Evolutionary conservation across 2,888 invertebrate species (phyloP).

Genomic region (Coleophora flavipennella): DNA sequence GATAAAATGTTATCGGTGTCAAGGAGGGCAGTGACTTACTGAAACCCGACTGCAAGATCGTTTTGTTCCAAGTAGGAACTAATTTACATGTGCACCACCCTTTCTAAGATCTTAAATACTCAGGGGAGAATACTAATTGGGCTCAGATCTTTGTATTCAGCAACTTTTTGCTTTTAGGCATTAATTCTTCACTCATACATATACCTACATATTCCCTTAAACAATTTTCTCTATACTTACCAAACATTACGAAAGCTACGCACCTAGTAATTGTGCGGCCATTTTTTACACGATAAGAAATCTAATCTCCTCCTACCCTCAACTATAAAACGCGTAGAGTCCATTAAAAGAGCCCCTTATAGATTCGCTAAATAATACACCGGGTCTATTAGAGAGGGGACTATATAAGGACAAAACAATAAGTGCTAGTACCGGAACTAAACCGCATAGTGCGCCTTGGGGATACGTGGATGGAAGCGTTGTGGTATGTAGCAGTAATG

Average conservation of each 20-base stretch:
- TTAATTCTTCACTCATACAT: no score
- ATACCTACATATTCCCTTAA: no score
- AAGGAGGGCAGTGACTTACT: no score
- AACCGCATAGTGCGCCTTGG: conserved; percentile 52
- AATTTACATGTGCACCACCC: no score
- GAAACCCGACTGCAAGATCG: no score
- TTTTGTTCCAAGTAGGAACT: no score
- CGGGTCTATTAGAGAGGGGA: conserved; percentile 48
- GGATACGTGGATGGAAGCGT: conserved; percentile 34
- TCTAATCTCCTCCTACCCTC: conserved; percentile 60
- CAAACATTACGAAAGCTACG: neutral
- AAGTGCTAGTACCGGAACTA: conserved; percentile 63
- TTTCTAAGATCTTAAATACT: no score
- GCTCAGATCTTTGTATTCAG: no score
- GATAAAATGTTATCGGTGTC: no score
- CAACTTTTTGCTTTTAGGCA: no score
- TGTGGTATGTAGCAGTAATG: conserved; percentile 28
- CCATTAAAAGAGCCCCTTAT: conserved; percentile 59
- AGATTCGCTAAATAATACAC: conserved; percentile 66
- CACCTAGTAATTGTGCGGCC: conserved; percentile 19
- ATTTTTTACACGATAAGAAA: conserved; percentile 62
- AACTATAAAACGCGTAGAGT: conserved; percentile 42
- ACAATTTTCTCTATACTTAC: no score
- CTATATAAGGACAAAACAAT: conserved; percentile 41
- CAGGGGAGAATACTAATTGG: no score